Conservation (phyloP, 2,888 invertebrate genomes). For the Drosophila antonietae region DNA sequence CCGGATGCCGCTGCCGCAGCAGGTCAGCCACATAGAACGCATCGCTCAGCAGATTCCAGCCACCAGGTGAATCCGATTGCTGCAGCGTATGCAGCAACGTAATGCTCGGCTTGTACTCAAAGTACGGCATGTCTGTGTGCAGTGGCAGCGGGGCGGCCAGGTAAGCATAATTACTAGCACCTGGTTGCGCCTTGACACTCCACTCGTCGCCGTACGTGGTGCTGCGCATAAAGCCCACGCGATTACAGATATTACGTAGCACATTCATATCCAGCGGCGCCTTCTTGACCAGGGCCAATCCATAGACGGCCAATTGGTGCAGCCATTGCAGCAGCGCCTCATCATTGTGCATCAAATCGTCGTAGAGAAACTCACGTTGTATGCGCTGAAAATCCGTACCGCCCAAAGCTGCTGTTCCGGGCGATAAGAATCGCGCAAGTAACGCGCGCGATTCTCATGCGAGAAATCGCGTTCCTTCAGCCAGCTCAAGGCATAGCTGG, state of each 20-base stretch:
- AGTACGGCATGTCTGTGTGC: slow-evolving; percentile 91
- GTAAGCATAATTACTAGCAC: slow-evolving; percentile 90
- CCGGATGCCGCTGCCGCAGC: slow-evolving; percentile 86
- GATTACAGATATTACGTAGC: slow-evolving; percentile 86
- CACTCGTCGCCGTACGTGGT: slow-evolving; percentile 91
- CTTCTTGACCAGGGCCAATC: slow-evolving; percentile 87
- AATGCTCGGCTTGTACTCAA: slow-evolving; percentile 89
- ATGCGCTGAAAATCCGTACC: slow-evolving; percentile 85
- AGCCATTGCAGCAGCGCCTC: slow-evolving; percentile 86
- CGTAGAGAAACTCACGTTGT: slow-evolving; percentile 86
- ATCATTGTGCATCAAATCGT: slow-evolving; percentile 85
- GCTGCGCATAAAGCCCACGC: slow-evolving; percentile 88
- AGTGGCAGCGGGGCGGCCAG: slow-evolving; percentile 88
- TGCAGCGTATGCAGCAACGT: slow-evolving; percentile 89
- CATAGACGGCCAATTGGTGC: slow-evolving; percentile 86
- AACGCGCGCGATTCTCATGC: slow-evolving; percentile 84
- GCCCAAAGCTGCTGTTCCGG: slow-evolving; percentile 86
- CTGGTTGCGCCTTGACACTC: slow-evolving; percentile 87
- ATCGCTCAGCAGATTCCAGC: slow-evolving; percentile 88
- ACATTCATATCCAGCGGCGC: slow-evolving; percentile 86
- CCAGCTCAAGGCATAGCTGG: slow-evolving; percentile 86
- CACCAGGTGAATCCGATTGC: slow-evolving; percentile 87
- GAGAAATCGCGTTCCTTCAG: slow-evolving; percentile 87
- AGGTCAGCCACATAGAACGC: slow-evolving; percentile 87
- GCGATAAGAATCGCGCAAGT: slow-evolving; percentile 85